Percentiles rank a stretch among this genome's conserved stretches.
phyloP scores from a whole-genome alignment of 2,113 vertebrate species.

The Salvelinus alpinus region DNA sequence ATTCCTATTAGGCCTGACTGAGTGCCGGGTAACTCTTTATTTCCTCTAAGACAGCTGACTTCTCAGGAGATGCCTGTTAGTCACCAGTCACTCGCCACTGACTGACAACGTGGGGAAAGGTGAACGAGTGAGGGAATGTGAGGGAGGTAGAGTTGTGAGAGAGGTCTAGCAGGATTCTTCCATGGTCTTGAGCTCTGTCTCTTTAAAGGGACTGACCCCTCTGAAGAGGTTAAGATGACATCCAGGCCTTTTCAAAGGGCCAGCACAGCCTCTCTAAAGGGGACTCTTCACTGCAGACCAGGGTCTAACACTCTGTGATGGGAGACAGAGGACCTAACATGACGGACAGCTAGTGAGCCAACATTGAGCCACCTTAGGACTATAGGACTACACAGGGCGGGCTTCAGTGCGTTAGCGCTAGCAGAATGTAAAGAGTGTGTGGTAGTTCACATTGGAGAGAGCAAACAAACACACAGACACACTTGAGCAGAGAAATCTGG shows the following conservation, averaged over 20 bases:
- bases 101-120: constrained; percentile 62
- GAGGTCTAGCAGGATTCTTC: not conserved
- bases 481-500: constrained; percentile 68
- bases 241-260: constrained; percentile 51
- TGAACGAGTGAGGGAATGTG: not conserved
- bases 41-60: constrained; percentile 50
- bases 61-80: constrained; percentile 60
- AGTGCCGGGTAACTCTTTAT: constrained; percentile 61
- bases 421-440: constrained; percentile 56
- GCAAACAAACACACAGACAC: constrained; percentile 49
- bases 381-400: constrained; percentile 25
- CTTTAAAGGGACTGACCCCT: constrained; percentile 37
- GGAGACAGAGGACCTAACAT: constrained; percentile 30
- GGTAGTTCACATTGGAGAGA: constrained; percentile 52
- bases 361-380: constrained; percentile 20
- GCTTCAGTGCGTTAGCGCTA: constrained; percentile 44
- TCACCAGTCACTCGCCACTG: constrained; percentile 68
- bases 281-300: constrained; percentile 34
- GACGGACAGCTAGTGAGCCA: constrained; percentile 40
- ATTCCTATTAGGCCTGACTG: constrained; percentile 64
- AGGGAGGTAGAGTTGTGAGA: not conserved
- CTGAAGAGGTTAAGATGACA: constrained; percentile 59
- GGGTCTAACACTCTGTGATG: constrained; percentile 36
- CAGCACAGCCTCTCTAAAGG: constrained; percentile 48
- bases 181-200: no score